A percentile compares a stretch with the other conserved stretches of the same genome.
Evolutionary conservation across 2,797 vertebrate genomes (phyloP).

Genomic region (Microcaecilia unicolor): DNA sequence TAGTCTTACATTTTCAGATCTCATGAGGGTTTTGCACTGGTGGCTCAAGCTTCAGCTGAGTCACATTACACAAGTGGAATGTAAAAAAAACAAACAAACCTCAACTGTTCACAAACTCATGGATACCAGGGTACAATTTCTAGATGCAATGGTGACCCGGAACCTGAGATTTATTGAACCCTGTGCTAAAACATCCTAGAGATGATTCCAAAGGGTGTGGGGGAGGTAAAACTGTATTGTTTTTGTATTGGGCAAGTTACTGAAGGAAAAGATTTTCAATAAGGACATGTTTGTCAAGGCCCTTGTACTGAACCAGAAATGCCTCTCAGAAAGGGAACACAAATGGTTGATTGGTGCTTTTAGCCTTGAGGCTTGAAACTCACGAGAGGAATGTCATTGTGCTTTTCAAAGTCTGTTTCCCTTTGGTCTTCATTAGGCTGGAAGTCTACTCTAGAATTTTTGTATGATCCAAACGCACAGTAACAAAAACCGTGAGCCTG

Average conservation of each 20-base stretch:
- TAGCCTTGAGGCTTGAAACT: conserved; percentile 56
- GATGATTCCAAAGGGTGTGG: too few species aligned
- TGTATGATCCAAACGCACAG: conserved; percentile 35
- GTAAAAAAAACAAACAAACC: too few species aligned
- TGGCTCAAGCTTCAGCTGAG: too few species aligned
- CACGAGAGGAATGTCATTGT: conserved; percentile 58
- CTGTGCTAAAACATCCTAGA: too few species aligned
- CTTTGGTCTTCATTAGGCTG: conserved; percentile 43
- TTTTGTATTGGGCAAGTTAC: conserved; percentile 15
- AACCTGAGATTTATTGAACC: too few species aligned
- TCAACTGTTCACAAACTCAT: too few species aligned
- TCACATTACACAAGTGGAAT: too few species aligned
- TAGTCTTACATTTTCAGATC: too few species aligned
- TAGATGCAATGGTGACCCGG: too few species aligned
- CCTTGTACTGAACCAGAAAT: conserved; percentile 69
- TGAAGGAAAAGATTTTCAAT: conserved; percentile 28
- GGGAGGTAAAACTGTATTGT: too few species aligned
- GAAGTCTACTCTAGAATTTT: conserved; percentile 38
- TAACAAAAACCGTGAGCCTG: conserved; percentile 31
- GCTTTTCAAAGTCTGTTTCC: conserved; percentile 61
- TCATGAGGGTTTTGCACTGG: too few species aligned
- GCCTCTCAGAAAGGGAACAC: conserved; percentile 53
- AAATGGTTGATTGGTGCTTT: conserved; percentile 54
- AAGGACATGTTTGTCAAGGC: conserved; percentile 45
- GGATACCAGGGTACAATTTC: too few species aligned